Conservation (phyloP, 2,888 invertebrate genomes). For the Lobophora halterata region DNA sequence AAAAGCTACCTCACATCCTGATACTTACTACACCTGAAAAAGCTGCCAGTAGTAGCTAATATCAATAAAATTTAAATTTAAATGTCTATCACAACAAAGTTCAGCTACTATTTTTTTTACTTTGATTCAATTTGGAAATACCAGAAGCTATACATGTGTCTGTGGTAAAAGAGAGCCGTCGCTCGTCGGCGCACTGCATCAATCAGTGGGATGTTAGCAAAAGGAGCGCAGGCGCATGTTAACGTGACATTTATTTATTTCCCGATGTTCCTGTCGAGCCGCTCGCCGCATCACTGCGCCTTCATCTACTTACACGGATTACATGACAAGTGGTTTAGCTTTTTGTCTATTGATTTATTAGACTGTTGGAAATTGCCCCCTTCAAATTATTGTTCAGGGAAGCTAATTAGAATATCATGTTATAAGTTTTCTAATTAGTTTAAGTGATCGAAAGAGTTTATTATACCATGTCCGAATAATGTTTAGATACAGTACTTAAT, state of each 20-base stretch:
- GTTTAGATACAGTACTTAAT: too few relatives aligned
- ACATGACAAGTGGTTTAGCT: conserved; percentile 23
- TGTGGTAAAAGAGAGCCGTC: conserved; percentile 43
- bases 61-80: too few relatives aligned
- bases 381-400: neutral
- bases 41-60: too few relatives aligned
- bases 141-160: too few relatives aligned
- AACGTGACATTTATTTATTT: conserved; percentile 77
- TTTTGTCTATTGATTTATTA: conserved; percentile 22
- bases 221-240: conserved; percentile 47
- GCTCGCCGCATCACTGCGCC: conserved; percentile 44
- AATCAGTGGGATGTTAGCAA: conserved; percentile 61
- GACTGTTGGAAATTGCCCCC: conserved; percentile 6
- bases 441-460: too few relatives aligned
- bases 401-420: conserved; percentile 2
- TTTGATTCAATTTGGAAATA: too few relatives aligned
- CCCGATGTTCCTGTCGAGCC: conserved; percentile 67
- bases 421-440: conserved; percentile 1
- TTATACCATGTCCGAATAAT: too few relatives aligned
- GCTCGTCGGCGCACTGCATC: conserved; percentile 59
- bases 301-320: conserved; percentile 63
- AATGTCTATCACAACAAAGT: too few relatives aligned
- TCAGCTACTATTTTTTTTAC: neutral
- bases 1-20: too few relatives aligned
- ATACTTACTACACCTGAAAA: too few relatives aligned